Conservation (phyloP, 2,113 vertebrate genomes). For the Psilopsiagon aurifrons region DNA sequence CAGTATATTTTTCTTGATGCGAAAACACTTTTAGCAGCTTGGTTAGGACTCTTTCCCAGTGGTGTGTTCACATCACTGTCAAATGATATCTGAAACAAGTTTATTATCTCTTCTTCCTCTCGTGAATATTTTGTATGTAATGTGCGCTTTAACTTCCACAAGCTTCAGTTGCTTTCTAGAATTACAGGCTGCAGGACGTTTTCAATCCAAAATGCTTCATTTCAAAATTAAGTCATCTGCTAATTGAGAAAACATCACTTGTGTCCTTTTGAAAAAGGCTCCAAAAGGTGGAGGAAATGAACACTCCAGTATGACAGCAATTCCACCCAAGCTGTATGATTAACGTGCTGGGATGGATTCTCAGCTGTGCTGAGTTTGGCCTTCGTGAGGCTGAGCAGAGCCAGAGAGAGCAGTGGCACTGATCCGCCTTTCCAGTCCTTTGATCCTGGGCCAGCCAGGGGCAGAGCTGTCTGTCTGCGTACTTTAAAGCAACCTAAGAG, state of each 20-base stretch:
- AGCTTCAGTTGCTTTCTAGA: too few species aligned
- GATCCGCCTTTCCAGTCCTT: conserved; percentile 56
- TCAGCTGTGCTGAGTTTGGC: conserved; percentile 38
- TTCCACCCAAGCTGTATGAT: too few species aligned
- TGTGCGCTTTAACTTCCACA: neutral
- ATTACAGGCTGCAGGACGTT: too few species aligned
- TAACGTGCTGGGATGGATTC: too few species aligned
- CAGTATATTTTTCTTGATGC: neutral
- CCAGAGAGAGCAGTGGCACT: conserved; percentile 33
- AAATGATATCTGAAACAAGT: neutral
- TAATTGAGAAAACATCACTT: too few species aligned
- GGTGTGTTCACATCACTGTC: neutral
- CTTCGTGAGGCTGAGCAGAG: conserved; percentile 13
- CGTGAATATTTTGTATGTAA: neutral
- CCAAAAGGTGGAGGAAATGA: too few species aligned
- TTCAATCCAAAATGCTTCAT: too few species aligned
- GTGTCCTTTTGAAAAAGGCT: too few species aligned
- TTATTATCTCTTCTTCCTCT: neutral
- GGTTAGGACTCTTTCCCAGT: neutral
- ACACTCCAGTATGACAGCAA: too few species aligned
- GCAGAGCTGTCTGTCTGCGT: neutral
- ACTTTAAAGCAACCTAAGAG: conserved; percentile 6
- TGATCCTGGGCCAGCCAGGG: conserved; percentile 45
- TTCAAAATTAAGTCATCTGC: too few species aligned
- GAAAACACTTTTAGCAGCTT: neutral